phyloP scores from a whole-genome alignment of 2,797 vertebrate species.

The Choloepus didactylus region DNA sequence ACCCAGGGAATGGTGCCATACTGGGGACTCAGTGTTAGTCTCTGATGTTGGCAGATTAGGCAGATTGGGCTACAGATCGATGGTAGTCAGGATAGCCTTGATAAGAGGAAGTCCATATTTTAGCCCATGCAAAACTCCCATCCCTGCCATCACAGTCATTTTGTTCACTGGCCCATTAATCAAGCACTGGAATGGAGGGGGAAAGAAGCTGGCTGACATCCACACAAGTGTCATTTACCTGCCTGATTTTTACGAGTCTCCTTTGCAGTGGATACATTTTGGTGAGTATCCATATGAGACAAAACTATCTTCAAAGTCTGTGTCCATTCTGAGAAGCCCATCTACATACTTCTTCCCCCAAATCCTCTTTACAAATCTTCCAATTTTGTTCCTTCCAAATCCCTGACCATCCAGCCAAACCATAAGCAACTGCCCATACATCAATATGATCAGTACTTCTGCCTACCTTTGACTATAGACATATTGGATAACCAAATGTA shows the following conservation, averaged over 20 bases:
- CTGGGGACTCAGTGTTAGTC: background rate
- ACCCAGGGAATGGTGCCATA: conserved; percentile 64
- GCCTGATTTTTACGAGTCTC: background rate
- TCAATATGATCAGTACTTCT: background rate
- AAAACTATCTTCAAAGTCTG: background rate
- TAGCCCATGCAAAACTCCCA: background rate
- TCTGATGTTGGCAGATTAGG: background rate
- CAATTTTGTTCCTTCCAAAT: background rate
- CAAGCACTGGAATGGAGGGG: background rate
- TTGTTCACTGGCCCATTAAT: background rate
- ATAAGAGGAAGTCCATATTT: background rate
- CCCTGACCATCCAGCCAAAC: background rate
- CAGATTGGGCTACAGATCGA: background rate
- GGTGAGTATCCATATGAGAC: background rate
- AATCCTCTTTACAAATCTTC: background rate
- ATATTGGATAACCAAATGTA: background rate
- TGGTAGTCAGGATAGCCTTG: background rate
- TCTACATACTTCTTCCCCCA: background rate
- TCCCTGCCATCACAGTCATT: background rate
- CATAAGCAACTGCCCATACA: background rate
- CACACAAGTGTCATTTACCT: background rate
- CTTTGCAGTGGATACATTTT: background rate
- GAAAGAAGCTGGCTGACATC: background rate
- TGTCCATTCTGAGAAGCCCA: background rate
- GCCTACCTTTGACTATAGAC: background rate